These are phyloP conservation scores for Intellagama lesueurii DNA, from an alignment of 2,797 vertebrate genomes.

Conservation along the genomic window DNA sequence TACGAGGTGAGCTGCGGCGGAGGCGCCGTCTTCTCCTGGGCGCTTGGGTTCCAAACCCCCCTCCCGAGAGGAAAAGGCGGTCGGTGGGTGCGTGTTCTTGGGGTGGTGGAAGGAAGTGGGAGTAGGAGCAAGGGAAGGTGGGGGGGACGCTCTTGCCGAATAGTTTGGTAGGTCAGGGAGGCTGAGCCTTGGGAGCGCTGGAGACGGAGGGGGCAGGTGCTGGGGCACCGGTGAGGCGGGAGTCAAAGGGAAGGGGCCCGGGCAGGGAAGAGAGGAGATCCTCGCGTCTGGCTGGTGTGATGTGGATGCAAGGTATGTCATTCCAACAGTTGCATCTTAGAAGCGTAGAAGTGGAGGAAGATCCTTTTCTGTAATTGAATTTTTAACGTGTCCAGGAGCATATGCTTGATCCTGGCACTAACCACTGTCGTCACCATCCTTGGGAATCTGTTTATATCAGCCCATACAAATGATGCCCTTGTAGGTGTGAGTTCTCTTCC, in stretches of 20 bases:
- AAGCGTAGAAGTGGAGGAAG: not conserved
- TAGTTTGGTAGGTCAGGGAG: too few relatives aligned
- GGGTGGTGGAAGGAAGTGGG: not conserved
- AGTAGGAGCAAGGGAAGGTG: too few relatives aligned
- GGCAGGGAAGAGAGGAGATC: not conserved
- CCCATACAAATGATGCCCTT: not conserved
- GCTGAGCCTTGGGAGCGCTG: too few relatives aligned
- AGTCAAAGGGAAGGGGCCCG: too few relatives aligned
- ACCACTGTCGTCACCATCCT: too few relatives aligned
- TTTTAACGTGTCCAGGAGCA: not conserved
- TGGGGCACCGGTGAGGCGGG: rapidly evolving
- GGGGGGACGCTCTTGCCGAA: not conserved
- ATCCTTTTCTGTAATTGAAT: too few relatives aligned
- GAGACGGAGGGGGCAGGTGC: not conserved
- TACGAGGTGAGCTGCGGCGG: constrained; percentile 85
- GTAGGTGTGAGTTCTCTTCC: not conserved
- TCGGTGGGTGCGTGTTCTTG: not conserved
- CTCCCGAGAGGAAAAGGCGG: not conserved
- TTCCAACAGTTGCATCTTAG: not conserved
- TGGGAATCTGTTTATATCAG: not conserved
- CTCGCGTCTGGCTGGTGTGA: not conserved
- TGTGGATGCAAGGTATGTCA: not conserved
- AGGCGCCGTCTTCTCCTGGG: not conserved
- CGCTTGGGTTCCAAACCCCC: not conserved
- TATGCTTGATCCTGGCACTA: too few relatives aligned